A percentile compares a stretch with the other conserved stretches of the same genome.
Conservation (phyloP, 2,797 vertebrate species). For the Basileuterus tristriatus region DNA sequence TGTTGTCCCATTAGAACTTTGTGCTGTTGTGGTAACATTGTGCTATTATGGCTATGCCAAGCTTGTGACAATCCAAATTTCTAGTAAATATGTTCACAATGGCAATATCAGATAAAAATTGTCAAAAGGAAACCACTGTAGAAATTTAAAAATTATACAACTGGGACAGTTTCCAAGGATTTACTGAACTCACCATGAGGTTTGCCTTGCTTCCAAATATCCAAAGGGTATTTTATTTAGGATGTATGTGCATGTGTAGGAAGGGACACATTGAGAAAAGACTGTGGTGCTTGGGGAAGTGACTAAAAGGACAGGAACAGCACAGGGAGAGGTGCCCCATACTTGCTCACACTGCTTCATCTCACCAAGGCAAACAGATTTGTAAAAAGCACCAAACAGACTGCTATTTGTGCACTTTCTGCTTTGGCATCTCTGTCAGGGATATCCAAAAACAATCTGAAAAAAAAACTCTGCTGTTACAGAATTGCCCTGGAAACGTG, state of each 20-base stretch:
- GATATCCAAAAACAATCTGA: neutral
- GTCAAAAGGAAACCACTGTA: neutral
- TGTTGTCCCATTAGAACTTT: neutral
- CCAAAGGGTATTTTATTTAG: neutral
- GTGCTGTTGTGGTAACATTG: neutral
- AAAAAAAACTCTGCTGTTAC: neutral
- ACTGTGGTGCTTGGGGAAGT: neutral
- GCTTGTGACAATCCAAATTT: neutral
- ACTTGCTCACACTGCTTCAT: neutral
- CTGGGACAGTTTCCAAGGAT: too few species aligned
- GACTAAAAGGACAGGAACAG: neutral
- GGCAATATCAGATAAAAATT: neutral
- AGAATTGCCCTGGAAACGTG: neutral
- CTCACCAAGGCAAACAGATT: neutral
- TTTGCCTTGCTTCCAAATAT: too few species aligned
- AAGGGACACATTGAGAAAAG: neutral
- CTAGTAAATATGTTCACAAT: neutral
- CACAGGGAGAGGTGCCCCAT: accelerated
- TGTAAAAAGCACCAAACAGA: neutral
- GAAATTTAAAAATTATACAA: neutral
- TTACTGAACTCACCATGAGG: too few species aligned
- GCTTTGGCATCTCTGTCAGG: neutral
- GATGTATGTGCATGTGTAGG: accelerated
- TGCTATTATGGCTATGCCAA: neutral
- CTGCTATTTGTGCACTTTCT: neutral